Evolutionary conservation across 2,113 vertebrate species (phyloP).

Genomic region (Rynchops niger): DNA sequence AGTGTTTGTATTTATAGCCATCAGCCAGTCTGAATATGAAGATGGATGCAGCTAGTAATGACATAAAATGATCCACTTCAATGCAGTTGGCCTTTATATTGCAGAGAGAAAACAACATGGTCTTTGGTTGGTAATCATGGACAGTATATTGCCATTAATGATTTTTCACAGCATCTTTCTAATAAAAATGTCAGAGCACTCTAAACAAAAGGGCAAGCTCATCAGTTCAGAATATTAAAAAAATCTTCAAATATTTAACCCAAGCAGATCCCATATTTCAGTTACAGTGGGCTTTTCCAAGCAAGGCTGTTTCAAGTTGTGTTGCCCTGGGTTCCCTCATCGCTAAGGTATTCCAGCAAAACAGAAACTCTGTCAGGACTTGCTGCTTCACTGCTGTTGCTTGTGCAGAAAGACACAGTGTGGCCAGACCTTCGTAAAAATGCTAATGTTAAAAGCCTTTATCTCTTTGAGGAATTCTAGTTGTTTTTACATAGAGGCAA

Average conservation of each 20-base stretch:
- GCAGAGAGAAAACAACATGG: not conserved
- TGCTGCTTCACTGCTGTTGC: not conserved
- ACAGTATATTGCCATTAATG: not conserved
- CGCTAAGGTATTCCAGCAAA: not conserved
- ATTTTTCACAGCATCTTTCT: not conserved
- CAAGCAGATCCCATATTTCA: not conserved
- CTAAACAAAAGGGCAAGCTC: not conserved
- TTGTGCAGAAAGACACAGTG: not conserved
- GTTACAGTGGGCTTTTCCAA: not conserved
- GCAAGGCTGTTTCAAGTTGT: not conserved
- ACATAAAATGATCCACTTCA: not conserved
- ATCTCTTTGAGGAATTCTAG: conserved; percentile 10
- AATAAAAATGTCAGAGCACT: not conserved
- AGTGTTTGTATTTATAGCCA: not conserved
- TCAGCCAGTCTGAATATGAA: not conserved
- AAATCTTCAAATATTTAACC: not conserved
- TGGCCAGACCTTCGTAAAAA: not conserved
- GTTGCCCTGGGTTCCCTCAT: not conserved
- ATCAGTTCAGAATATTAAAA: not conserved
- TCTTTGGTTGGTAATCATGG: not conserved
- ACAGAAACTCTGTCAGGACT: not conserved
- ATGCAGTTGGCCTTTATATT: not conserved
- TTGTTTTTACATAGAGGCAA: not conserved
- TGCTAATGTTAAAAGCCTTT: not conserved
- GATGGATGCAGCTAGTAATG: not conserved